Evolutionary conservation across 2,888 invertebrate species (phyloP).

Genomic region (Cynaeus angustus): DNA sequence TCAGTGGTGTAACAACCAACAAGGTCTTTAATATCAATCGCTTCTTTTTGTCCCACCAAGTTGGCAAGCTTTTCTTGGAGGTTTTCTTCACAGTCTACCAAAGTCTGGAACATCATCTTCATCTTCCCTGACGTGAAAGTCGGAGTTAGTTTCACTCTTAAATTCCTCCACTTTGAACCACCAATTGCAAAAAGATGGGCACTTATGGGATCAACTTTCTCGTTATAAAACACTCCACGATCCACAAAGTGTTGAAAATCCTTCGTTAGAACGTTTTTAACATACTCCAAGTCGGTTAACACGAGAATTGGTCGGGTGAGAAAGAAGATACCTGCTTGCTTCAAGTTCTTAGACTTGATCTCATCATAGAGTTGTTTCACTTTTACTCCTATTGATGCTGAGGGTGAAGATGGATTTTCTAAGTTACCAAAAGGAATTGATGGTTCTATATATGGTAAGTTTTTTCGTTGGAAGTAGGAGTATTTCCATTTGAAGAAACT

Average conservation of each 20-base stretch:
- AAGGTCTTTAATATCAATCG: slow-evolving; percentile 68
- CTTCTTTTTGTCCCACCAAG: slow-evolving; percentile 61
- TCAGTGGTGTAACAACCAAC: slow-evolving; percentile 76
- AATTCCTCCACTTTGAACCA: slow-evolving; percentile 69
- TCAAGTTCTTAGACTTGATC: slow-evolving; percentile 36
- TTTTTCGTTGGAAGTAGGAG: slow-evolving; percentile 39
- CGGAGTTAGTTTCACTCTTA: slow-evolving; percentile 71
- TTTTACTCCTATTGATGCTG: slow-evolving; percentile 26
- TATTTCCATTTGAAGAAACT: slow-evolving; percentile 40
- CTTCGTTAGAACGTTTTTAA: slow-evolving; percentile 72
- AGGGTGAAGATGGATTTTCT: not conserved
- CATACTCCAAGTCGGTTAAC: slow-evolving; percentile 54
- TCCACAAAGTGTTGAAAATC: slow-evolving; percentile 78
- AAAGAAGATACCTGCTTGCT: slow-evolving; percentile 23
- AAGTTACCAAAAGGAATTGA: slow-evolving; percentile 45
- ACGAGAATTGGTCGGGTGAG: slow-evolving; percentile 47
- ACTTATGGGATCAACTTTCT: slow-evolving; percentile 74
- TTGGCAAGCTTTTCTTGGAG: slow-evolving; percentile 71
- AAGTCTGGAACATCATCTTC: slow-evolving; percentile 76
- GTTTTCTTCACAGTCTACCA: slow-evolving; percentile 73
- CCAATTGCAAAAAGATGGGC: slow-evolving; percentile 62
- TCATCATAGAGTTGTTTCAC: slow-evolving; percentile 45
- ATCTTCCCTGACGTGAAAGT: slow-evolving; percentile 72
- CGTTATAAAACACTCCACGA: slow-evolving; percentile 75
- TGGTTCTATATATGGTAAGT: slow-evolving; percentile 41